phyloP scores from a whole-genome alignment of 2,797 vertebrate genomes.

The Carduelis carduelis region DNA sequence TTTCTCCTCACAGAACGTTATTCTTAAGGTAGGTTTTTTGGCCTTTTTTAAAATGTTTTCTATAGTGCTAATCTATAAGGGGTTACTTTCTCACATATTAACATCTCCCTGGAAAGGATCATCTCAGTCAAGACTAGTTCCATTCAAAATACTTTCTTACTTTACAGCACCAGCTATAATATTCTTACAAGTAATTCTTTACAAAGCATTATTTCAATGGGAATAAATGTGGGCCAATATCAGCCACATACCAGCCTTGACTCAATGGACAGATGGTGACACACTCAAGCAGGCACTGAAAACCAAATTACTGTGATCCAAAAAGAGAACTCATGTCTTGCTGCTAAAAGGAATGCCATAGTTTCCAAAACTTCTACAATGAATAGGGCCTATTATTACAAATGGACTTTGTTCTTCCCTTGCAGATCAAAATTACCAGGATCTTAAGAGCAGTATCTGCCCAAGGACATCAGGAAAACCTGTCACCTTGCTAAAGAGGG shows the following conservation, averaged over 20 bases:
- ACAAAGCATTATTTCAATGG: background rate
- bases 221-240: background rate
- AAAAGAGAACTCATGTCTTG: background rate
- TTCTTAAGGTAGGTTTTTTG: background rate
- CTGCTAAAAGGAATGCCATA: background rate
- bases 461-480: background rate
- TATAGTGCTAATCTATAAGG: background rate
- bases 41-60: background rate
- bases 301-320: background rate
- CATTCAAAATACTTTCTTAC: background rate
- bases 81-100: background rate
- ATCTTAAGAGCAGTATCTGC: background rate
- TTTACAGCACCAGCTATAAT: background rate
- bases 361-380: background rate
- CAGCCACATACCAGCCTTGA: background rate
- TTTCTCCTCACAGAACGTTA: background rate
- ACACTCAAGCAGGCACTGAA: background rate
- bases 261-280: background rate
- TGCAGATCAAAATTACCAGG: background rate
- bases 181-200: background rate
- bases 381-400: background rate
- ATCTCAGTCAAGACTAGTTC: background rate
- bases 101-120: background rate
- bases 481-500: background rate
- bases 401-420: background rate